Percentiles rank a stretch among this genome's conserved stretches.
These are phyloP conservation scores for Drosophila diplacantha DNA, from an alignment of 2,888 invertebrate genomes.

Conservation along the genomic window DNA sequence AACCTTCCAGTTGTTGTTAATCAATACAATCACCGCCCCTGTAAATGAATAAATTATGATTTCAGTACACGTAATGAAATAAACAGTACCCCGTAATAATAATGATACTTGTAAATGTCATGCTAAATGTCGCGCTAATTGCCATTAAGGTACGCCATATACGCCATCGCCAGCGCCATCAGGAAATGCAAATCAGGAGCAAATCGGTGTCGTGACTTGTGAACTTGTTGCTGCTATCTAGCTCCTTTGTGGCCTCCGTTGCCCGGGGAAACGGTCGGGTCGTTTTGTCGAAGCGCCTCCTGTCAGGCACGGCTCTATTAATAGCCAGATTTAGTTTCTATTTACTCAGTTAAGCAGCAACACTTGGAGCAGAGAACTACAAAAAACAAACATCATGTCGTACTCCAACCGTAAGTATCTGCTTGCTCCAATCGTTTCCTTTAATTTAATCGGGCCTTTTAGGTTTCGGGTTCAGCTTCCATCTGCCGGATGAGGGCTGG, in stretches of 20 bases:
- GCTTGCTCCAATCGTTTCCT: not conserved
- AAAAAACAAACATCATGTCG: conserved; percentile 43
- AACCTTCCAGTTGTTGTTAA: conserved; percentile 35
- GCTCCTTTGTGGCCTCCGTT: conserved; percentile 52
- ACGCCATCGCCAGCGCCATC: conserved; percentile 24
- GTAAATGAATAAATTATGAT: conserved; percentile 53
- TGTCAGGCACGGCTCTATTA: conserved; percentile 35
- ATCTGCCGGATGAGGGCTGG: conserved; percentile 83
- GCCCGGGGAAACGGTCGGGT: conserved; percentile 54
- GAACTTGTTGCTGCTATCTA: conserved; percentile 33
- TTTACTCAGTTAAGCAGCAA: conserved; percentile 27
- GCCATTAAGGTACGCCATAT: conserved; percentile 36
- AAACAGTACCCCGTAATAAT: conserved; percentile 33
- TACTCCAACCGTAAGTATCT: conserved; percentile 56
- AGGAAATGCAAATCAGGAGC: conserved; percentile 21
- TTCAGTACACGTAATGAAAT: conserved; percentile 40
- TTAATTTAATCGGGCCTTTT: not conserved
- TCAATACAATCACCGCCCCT: conserved; percentile 52
- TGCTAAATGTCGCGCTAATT: conserved; percentile 31
- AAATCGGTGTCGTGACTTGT: conserved; percentile 46
- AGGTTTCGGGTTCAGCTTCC: conserved; percentile 60
- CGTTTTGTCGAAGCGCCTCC: conserved; percentile 56
- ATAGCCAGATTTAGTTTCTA: conserved; percentile 27
- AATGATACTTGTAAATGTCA: conserved; percentile 25
- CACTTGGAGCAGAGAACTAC: conserved; percentile 6